Percentiles rank a stretch among this genome's conserved stretches.
Conservation (phyloP, 1,140 invertebrate genomes). For the Spodoptera litura region DNA sequence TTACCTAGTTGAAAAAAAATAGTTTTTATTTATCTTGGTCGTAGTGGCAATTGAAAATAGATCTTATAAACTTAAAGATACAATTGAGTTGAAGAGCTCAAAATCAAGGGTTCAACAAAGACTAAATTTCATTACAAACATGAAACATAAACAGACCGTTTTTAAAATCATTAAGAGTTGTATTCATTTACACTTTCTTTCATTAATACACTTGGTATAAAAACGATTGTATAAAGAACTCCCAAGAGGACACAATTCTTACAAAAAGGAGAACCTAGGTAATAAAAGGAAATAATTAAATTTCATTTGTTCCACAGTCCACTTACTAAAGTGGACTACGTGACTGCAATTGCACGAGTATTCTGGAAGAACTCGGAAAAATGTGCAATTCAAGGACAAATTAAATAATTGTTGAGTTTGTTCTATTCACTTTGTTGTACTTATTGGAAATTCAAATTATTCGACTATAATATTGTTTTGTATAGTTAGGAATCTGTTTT, state of each 20-base stretch:
- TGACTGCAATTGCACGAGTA: constrained; percentile 35
- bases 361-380: constrained; percentile 2
- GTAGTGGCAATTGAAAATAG: too few species aligned
- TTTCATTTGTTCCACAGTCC: constrained; percentile 43
- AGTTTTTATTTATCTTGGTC: too few species aligned
- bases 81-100: too few species aligned
- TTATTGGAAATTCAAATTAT: background rate
- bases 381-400: constrained; percentile 38
- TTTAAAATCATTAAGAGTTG: too few species aligned
- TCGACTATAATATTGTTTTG: too few species aligned
- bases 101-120: too few species aligned
- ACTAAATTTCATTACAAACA: too few species aligned
- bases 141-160: too few species aligned
- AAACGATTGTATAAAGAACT: background rate
- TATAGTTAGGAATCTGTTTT: too few species aligned
- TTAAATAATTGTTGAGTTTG: constrained; percentile 31
- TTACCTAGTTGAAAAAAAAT: too few species aligned
- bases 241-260: background rate
- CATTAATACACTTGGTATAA: background rate
- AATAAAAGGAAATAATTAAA: constrained; percentile 37
- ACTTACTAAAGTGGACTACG: constrained; percentile 39
- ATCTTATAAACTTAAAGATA: too few species aligned
- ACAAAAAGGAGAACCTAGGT: background rate
- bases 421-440: background rate
- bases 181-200: too few species aligned